These are phyloP conservation scores for Plumapathes pennacea DNA, from an alignment of 92 coral and sea anemone species.

Conservation along the genomic window DNA sequence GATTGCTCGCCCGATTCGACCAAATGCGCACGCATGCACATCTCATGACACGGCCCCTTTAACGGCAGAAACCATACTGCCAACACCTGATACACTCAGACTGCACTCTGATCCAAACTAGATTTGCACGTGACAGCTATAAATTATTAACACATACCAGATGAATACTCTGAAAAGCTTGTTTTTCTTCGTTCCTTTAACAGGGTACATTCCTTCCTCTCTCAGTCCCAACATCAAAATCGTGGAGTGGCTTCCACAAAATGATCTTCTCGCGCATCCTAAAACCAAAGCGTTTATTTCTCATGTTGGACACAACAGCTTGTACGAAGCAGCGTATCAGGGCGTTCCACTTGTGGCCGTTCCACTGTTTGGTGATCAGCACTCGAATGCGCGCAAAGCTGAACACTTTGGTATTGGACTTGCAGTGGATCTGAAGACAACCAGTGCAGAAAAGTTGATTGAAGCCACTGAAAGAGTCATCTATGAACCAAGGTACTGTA, in stretches of 20 bases:
- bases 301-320: constrained; percentile 41
- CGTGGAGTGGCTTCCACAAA: constrained; percentile 38
- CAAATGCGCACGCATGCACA: too few species aligned
- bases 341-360: constrained; percentile 12
- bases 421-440: constrained; percentile 6
- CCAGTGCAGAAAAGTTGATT: constrained; percentile 19
- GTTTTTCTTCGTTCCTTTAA: not conserved
- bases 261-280: constrained; percentile 32
- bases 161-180: too few species aligned
- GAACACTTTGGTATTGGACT: constrained; percentile 38
- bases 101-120: too few species aligned
- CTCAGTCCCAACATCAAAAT: constrained; percentile 38
- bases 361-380: constrained; percentile 17
- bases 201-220: constrained; percentile 55
- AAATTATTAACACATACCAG: too few species aligned
- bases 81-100: too few species aligned
- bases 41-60: too few species aligned
- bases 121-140: too few species aligned
- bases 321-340: constrained; percentile 18
- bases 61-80: too few species aligned
- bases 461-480: constrained; percentile 9
- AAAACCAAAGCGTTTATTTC: constrained; percentile 40
- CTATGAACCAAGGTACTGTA: constrained; percentile 38
- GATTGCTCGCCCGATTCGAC: too few species aligned
- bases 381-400: constrained; percentile 11